Percentiles rank a stretch among this genome's conserved stretches.
These are phyloP conservation scores for Harpalus rufipes DNA, from an alignment of 2,888 invertebrate genomes.

Conservation along the genomic window DNA sequence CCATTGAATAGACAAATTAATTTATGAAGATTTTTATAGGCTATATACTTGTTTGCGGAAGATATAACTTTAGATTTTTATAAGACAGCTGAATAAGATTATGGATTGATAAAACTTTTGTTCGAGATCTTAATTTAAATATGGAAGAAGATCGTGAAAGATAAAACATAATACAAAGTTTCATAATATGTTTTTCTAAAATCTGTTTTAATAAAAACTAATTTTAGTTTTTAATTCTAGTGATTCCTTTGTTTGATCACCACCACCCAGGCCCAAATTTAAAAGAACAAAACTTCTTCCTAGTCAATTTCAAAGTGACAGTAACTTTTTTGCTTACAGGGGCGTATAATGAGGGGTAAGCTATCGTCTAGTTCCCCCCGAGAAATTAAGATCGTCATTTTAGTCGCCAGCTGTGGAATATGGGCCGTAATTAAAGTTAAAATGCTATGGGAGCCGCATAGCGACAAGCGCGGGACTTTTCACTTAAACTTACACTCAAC, in stretches of 20 bases:
- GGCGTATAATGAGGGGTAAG: no score
- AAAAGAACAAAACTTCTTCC: no score
- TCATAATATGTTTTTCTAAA: no score
- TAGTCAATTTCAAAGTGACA: no score
- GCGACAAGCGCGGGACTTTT: constrained; percentile 16
- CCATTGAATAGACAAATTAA: background rate
- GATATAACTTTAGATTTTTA: background rate
- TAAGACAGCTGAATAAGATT: background rate
- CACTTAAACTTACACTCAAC: constrained; percentile 19
- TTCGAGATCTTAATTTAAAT: background rate
- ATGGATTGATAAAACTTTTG: constrained; percentile 29
- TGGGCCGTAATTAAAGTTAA: constrained; percentile 57
- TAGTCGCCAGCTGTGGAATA: constrained; percentile 55
- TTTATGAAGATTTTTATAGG: background rate
- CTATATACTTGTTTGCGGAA: background rate
- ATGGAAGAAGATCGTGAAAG: background rate
- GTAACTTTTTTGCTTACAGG: no score
- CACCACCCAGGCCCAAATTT: no score
- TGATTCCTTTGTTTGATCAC: no score
- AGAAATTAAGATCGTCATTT: constrained; percentile 62
- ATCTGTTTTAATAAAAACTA: no score
- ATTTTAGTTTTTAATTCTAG: no score
- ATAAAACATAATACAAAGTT: background rate
- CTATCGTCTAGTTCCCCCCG: constrained; percentile 21
- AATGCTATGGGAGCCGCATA: constrained; percentile 25